Evolutionary conservation across 2,888 invertebrate species (phyloP).

Genomic region (Didymodactylos carnosus): DNA sequence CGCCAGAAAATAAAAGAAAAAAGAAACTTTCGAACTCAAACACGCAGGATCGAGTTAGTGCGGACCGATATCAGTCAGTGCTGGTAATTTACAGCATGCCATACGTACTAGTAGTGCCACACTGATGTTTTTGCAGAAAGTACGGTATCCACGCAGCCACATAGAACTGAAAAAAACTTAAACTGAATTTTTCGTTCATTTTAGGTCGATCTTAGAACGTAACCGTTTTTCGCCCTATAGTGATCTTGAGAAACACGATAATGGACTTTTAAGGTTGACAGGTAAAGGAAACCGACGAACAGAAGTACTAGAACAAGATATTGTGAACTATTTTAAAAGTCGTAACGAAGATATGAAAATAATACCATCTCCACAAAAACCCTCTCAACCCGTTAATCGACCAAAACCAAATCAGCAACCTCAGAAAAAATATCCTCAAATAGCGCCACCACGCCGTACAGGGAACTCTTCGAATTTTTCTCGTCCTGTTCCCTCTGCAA

Average conservation of each 20-base stretch:
- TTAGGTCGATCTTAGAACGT: neutral
- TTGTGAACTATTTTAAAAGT: neutral
- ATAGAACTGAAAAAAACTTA: neutral
- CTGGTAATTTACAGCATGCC: too few relatives aligned
- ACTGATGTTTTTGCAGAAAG: too few relatives aligned
- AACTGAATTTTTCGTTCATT: neutral
- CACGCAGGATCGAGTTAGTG: too few relatives aligned
- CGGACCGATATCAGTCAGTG: too few relatives aligned
- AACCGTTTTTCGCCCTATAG: neutral
- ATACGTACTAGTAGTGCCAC: too few relatives aligned
- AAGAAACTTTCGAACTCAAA: too few relatives aligned
- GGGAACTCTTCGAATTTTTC: too few relatives aligned
- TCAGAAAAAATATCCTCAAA: neutral
- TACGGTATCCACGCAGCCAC: too few relatives aligned
- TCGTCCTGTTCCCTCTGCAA: neutral
- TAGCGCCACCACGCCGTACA: neutral
- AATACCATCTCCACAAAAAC: neutral
- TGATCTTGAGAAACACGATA: neutral
- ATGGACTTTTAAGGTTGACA: neutral
- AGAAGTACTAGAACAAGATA: neutral
- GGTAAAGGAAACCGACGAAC: neutral
- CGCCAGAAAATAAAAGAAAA: too few relatives aligned
- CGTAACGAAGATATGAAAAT: neutral
- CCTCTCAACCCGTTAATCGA: neutral
- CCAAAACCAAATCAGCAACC: too few relatives aligned